Evolutionary conservation across 2,888 invertebrate genomes (phyloP).

Genomic region (Tupiocoris notatus): DNA sequence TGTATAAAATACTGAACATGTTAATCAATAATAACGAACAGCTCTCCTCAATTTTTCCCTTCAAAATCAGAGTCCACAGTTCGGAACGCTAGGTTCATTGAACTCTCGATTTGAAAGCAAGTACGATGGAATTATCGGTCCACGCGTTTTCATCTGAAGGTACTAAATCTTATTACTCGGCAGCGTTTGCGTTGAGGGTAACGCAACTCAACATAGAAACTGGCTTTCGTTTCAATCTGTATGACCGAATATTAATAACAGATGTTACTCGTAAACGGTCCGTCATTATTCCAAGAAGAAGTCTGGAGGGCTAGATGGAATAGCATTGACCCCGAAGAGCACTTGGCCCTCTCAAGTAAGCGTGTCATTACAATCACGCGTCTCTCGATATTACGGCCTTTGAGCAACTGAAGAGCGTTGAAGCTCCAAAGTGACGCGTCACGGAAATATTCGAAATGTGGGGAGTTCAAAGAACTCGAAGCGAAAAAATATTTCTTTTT

Average conservation of each 20-base stretch:
- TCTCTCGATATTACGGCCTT: slow-evolving; percentile 10
- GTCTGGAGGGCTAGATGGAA: not conserved
- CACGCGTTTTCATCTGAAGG: too few species aligned
- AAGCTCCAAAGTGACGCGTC: not conserved
- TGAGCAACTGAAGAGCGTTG: not conserved
- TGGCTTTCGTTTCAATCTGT: not conserved
- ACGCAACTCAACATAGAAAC: too few species aligned
- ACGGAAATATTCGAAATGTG: slow-evolving; percentile 19
- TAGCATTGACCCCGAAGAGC: slow-evolving; percentile 25
- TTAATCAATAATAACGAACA: too few species aligned
- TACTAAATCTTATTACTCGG: too few species aligned
- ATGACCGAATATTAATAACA: not conserved
- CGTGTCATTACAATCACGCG: slow-evolving; percentile 26
- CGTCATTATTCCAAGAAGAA: not conserved
- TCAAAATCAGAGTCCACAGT: too few species aligned
- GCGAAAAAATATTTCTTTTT: too few species aligned
- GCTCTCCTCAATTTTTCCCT: too few species aligned
- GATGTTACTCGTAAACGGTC: not conserved
- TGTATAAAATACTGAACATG: too few species aligned
- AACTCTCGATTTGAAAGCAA: too few species aligned
- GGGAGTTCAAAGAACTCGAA: slow-evolving; percentile 13
- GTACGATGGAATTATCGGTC: too few species aligned
- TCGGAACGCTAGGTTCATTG: too few species aligned
- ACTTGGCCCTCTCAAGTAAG: not conserved
- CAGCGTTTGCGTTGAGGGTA: too few species aligned